Evolutionary conservation across 35 echinoderm and acorn worm genomes (phyloP).

Genomic region (Hemicentrotus pulcherrimus): DNA sequence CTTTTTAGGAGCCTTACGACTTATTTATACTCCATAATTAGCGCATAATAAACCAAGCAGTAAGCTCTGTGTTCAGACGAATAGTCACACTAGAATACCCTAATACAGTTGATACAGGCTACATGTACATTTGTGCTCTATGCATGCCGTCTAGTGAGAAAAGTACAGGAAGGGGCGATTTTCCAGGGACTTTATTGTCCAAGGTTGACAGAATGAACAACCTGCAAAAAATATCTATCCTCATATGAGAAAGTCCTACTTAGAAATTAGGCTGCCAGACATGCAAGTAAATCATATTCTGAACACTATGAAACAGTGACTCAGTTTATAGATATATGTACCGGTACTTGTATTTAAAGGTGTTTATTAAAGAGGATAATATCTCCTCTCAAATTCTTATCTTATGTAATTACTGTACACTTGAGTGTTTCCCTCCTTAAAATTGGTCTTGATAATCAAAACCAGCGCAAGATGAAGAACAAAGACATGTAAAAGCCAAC

Average conservation of each 20-base stretch:
- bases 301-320: neutral
- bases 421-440: too few relatives aligned
- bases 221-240: neutral
- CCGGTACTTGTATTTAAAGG: neutral
- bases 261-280: neutral
- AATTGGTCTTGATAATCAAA: too few relatives aligned
- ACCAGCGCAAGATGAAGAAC: too few relatives aligned
- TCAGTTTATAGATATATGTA: neutral
- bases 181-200: neutral
- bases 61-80: too few relatives aligned
- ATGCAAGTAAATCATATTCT: neutral
- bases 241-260: neutral
- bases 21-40: too few relatives aligned
- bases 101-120: neutral
- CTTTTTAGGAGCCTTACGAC: too few relatives aligned
- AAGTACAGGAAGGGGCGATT: slow-evolving; percentile 1
- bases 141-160: neutral
- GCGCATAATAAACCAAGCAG: too few relatives aligned
- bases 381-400: too few relatives aligned
- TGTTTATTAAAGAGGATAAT: neutral
- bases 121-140: neutral
- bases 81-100: neutral
- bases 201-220: neutral
- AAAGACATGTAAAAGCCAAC: too few relatives aligned
- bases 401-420: too few relatives aligned